These are phyloP conservation scores for Sus cebifrons DNA, from an alignment of 2,797 vertebrate species.

Conservation along the genomic window DNA sequence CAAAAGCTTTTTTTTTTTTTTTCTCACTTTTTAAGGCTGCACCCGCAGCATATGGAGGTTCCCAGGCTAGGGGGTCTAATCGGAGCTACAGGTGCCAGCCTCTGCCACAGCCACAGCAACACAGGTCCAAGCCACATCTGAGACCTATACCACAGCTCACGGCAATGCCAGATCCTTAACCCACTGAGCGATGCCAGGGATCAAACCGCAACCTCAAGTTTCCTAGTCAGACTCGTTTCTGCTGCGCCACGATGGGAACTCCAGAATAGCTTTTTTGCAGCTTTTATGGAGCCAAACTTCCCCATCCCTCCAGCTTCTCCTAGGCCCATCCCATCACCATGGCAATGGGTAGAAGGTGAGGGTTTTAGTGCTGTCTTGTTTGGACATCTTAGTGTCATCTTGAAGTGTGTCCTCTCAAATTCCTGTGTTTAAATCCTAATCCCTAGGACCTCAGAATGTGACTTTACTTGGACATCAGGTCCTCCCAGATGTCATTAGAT, in stretches of 20 bases:
- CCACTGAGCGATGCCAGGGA: no score
- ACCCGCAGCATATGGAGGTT: no score
- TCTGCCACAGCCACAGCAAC: no score
- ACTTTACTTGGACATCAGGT: not conserved
- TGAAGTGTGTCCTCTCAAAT: not conserved
- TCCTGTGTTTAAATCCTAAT: not conserved
- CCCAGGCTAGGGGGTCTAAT: no score
- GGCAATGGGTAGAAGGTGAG: not conserved
- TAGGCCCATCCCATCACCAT: not conserved
- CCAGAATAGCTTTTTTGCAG: not conserved
- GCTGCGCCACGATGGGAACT: no score
- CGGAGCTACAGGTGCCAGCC: no score
- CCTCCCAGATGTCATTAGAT: not conserved
- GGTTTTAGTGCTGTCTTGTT: not conserved
- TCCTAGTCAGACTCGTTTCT: no score
- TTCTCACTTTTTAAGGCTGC: no score
- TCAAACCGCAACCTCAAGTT: no score
- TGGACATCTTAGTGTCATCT: not conserved
- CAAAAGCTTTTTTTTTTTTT: not conserved
- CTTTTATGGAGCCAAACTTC: not conserved
- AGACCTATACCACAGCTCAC: no score
- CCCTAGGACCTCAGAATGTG: not conserved
- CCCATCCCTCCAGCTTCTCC: not conserved
- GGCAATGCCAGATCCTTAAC: no score
- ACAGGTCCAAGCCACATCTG: no score